A percentile compares a stretch with the other conserved stretches of the same genome.
phyloP scores from a whole-genome alignment of 1,140 invertebrate genomes.

The Nymphalis io region DNA sequence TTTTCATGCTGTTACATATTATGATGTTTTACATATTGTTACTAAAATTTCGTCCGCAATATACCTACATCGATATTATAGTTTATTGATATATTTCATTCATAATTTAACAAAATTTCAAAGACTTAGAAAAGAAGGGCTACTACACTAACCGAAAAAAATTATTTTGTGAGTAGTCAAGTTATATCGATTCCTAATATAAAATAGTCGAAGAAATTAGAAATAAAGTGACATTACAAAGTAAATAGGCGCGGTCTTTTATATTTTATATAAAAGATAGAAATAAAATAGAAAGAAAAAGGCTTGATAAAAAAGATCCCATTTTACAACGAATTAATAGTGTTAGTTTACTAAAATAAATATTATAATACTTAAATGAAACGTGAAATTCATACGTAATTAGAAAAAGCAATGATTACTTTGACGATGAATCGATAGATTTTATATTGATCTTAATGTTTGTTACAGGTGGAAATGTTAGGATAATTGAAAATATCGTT shows the following conservation, averaged over 20 bases:
- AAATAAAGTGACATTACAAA: background rate
- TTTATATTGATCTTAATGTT: constrained; percentile 13
- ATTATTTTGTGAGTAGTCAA: background rate
- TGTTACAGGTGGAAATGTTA: constrained; percentile 70
- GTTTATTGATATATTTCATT: background rate
- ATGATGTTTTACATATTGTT: constrained; percentile 8
- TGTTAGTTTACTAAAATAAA: background rate
- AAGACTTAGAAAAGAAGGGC: background rate
- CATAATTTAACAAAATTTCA: background rate
- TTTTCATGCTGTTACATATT: constrained; percentile 35
- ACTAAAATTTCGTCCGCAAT: constrained; percentile 5
- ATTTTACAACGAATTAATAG: too few species aligned
- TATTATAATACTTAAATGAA: background rate
- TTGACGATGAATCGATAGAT: too few species aligned
- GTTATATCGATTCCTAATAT: too few species aligned
- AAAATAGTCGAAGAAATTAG: too few species aligned
- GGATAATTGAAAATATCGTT: constrained; percentile 48
- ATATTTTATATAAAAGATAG: too few species aligned
- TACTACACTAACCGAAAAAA: background rate
- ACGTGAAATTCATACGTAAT: background rate
- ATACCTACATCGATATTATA: background rate
- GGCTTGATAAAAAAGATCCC: too few species aligned
- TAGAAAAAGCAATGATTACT: too few species aligned
- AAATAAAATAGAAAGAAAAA: too few species aligned
- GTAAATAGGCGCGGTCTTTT: constrained; percentile 5